Evolutionary conservation across 2,113 vertebrate species (phyloP).

Genomic region (Anarhynchus alexandrinus): DNA sequence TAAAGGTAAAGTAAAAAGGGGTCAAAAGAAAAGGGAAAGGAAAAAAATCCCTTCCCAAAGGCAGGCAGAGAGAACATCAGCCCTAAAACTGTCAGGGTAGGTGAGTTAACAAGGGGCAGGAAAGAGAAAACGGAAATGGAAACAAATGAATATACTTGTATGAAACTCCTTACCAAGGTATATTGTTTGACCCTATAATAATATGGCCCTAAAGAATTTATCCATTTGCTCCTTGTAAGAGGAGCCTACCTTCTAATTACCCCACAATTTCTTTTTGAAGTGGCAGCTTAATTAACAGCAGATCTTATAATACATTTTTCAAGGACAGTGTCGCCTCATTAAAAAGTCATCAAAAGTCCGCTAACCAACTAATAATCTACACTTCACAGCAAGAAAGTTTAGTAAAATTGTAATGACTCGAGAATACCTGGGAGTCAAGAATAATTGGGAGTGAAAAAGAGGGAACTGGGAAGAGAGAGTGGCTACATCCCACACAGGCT

Average conservation of each 20-base stretch:
- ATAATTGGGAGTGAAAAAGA: not conserved
- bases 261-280: not conserved
- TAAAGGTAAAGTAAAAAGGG: not conserved
- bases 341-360: conserved; percentile 19
- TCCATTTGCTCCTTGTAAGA: not conserved
- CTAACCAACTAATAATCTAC: not conserved
- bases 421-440: not conserved
- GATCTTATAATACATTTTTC: not conserved
- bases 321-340: conserved; percentile 12
- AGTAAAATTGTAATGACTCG: not conserved
- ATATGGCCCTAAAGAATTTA: not conserved
- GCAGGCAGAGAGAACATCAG: not conserved
- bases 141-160: not conserved
- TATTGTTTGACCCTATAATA: not conserved
- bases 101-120: not conserved
- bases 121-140: not conserved
- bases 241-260: not conserved
- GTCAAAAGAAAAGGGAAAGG: not conserved
- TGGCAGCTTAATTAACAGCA: not conserved
- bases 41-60: not conserved
- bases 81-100: not conserved
- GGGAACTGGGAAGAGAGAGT: not conserved
- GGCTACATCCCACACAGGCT: not conserved
- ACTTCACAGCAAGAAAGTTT: conserved; percentile 12
- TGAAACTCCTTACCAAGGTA: not conserved